Evolutionary conservation across 1,140 invertebrate species (phyloP).

Genomic region (Acromyrmex charruanus): DNA sequence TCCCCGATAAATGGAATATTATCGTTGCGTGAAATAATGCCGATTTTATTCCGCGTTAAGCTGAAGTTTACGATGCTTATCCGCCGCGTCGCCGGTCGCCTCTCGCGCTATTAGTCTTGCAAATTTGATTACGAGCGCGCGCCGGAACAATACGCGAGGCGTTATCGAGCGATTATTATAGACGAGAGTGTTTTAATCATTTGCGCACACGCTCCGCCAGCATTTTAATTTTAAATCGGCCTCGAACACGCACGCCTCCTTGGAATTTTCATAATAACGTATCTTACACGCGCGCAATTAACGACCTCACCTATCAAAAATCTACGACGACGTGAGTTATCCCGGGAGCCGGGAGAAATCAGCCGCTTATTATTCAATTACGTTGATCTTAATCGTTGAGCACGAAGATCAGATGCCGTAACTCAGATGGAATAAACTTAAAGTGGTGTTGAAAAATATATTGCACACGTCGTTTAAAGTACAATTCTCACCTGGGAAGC

Average conservation of each 20-base stretch:
- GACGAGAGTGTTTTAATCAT: conserved; percentile 50
- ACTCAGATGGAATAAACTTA: conserved; percentile 9
- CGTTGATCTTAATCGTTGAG: conserved; percentile 13
- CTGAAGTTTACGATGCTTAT: conserved; percentile 66
- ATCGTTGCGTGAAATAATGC: conserved; percentile 64
- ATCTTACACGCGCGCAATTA: conserved; percentile 45
- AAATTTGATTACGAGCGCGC: conserved; percentile 61
- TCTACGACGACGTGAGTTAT: conserved; percentile 32
- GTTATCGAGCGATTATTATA: conserved; percentile 52
- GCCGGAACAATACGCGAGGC: conserved; percentile 48
- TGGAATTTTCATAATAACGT: conserved; percentile 48
- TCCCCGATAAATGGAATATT: conserved; percentile 57
- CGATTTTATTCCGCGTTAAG: conserved; percentile 62
- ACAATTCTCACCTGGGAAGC: background rate
- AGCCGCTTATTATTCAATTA: conserved; percentile 53
- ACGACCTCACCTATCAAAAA: conserved; percentile 51
- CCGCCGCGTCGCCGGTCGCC: conserved; percentile 43
- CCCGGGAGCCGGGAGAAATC: conserved; percentile 13
- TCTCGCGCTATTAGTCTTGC: conserved; percentile 58
- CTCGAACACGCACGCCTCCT: conserved; percentile 22
- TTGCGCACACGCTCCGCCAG: background rate
- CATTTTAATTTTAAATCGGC: conserved; percentile 58
- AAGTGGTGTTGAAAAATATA: conserved; percentile 20
- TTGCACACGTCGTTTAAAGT: conserved; percentile 6
- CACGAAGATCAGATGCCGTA: background rate